These are phyloP conservation scores for Ephestia elutella DNA, from an alignment of 1,140 invertebrate species.

Conservation along the genomic window DNA sequence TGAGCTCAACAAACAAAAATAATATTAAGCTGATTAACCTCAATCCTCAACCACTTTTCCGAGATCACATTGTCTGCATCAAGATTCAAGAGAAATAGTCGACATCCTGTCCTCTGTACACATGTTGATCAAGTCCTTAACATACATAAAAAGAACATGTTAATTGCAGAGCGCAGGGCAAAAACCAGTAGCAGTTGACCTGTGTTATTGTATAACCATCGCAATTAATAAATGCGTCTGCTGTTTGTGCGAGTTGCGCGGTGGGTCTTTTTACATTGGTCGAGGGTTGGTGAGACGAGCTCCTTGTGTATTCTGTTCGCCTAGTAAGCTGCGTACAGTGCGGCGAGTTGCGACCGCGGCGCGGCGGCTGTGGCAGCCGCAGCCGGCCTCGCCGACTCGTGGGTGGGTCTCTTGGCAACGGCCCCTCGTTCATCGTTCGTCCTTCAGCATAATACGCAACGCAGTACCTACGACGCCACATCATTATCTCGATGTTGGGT, in stretches of 20 bases:
- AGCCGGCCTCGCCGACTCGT: constrained; percentile 21
- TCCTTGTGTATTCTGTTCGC: constrained; percentile 35
- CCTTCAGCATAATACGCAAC: background rate
- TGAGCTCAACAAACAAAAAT: too few species aligned
- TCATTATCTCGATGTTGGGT: background rate
- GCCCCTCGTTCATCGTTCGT: constrained; percentile 20
- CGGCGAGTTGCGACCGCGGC: constrained; percentile 53
- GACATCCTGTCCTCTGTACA: background rate
- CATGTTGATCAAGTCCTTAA: background rate
- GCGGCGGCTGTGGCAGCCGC: constrained; percentile 28
- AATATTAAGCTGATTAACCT: background rate
- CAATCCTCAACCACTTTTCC: background rate
- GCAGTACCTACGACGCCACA: background rate
- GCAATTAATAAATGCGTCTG: background rate
- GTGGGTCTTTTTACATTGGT: constrained; percentile 18
- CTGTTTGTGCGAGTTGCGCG: constrained; percentile 7
- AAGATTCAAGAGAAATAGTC: background rate
- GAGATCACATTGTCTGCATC: background rate
- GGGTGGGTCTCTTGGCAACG: constrained; percentile 37
- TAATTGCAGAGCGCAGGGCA: background rate
- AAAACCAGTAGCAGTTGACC: background rate
- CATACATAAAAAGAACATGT: background rate
- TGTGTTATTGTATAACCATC: background rate
- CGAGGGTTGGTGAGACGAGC: constrained; percentile 12
- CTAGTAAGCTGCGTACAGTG: constrained; percentile 58